A percentile compares a stretch with the other conserved stretches of the same genome.
Conservation (phyloP, 2,113 vertebrate genomes). For the Chunga burmeisteri region DNA sequence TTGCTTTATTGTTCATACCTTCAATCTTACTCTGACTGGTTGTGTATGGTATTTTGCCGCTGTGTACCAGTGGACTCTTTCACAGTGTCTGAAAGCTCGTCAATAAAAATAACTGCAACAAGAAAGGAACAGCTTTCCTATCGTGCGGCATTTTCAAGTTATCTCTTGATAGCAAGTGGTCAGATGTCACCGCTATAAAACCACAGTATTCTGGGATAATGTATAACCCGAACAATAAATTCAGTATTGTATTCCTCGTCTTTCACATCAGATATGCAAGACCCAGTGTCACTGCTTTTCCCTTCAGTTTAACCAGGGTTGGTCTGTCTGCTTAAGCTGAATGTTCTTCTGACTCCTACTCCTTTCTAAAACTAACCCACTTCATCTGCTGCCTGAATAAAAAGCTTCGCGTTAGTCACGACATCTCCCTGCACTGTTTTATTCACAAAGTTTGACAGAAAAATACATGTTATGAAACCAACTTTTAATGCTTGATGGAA, state of each 20-base stretch:
- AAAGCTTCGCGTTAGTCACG: conserved; percentile 55
- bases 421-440: conserved; percentile 71
- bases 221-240: conserved; percentile 46
- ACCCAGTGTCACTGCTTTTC: not conserved
- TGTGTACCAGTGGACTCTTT: not conserved
- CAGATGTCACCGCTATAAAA: conserved; percentile 54
- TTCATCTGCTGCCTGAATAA: conserved; percentile 74
- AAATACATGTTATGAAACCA: conserved; percentile 56
- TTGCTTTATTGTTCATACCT: not conserved
- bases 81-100: conserved; percentile 33
- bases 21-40: not conserved
- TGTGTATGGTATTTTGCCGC: not conserved
- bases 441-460: conserved; percentile 70
- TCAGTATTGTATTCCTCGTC: not conserved
- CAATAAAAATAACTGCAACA: conserved; percentile 64
- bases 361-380: conserved; percentile 71
- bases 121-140: conserved; percentile 47
- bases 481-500: conserved; percentile 13
- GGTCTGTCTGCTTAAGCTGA: conserved; percentile 57
- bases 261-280: conserved; percentile 55
- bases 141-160: conserved; percentile 19
- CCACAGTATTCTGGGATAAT: conserved; percentile 36
- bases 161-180: conserved; percentile 30
- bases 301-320: conserved; percentile 32
- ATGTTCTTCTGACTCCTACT: conserved; percentile 69